Percentiles rank a stretch among this genome's conserved stretches.
phyloP scores from a whole-genome alignment of 2,888 invertebrate species.

The Zygaena filipendulae region DNA sequence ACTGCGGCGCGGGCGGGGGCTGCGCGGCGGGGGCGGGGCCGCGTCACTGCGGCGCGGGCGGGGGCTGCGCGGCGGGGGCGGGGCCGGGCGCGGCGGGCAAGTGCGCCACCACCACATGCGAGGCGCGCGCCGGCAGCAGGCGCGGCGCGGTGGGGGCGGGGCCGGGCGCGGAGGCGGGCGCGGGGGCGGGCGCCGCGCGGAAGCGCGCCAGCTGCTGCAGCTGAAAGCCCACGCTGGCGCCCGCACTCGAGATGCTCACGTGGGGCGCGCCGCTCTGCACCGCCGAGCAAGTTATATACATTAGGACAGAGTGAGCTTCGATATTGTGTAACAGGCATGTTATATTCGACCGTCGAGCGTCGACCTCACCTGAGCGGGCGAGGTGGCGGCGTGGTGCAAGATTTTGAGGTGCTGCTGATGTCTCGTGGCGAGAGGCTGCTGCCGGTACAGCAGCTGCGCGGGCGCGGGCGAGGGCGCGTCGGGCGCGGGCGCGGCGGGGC shows the following conservation, averaged over 20 bases:
- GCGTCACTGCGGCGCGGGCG: too few relatives aligned
- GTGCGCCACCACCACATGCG: slow-evolving; percentile 42
- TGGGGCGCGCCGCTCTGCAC: slow-evolving; percentile 40
- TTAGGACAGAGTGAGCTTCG: too few relatives aligned
- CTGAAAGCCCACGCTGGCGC: slow-evolving; percentile 58
- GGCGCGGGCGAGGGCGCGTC: slow-evolving; percentile 40
- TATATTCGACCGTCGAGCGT: too few relatives aligned
- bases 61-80: slow-evolving; percentile 21
- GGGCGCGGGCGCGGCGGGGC: slow-evolving; percentile 30
- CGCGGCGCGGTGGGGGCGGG: slow-evolving; percentile 15
- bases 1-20: slow-evolving; percentile 24
- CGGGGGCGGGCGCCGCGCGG: slow-evolving; percentile 25
- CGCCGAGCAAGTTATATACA: too few relatives aligned
- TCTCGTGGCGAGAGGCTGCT: slow-evolving; percentile 61
- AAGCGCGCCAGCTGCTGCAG: slow-evolving; percentile 63
- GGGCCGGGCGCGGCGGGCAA: slow-evolving; percentile 27
- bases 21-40: slow-evolving; percentile 35
- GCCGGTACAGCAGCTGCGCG: slow-evolving; percentile 68
- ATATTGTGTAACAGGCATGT: too few relatives aligned
- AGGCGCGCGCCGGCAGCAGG: too few relatives aligned
- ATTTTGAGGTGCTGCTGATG: slow-evolving; percentile 60
- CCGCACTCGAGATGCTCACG: slow-evolving; percentile 14
- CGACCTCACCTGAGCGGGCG: slow-evolving; percentile 32
- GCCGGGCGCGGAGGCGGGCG: too few relatives aligned
- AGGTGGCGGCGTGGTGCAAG: slow-evolving; percentile 42